Conservation (phyloP, 2,797 vertebrate species). For the Gambelia wislizenii region DNA sequence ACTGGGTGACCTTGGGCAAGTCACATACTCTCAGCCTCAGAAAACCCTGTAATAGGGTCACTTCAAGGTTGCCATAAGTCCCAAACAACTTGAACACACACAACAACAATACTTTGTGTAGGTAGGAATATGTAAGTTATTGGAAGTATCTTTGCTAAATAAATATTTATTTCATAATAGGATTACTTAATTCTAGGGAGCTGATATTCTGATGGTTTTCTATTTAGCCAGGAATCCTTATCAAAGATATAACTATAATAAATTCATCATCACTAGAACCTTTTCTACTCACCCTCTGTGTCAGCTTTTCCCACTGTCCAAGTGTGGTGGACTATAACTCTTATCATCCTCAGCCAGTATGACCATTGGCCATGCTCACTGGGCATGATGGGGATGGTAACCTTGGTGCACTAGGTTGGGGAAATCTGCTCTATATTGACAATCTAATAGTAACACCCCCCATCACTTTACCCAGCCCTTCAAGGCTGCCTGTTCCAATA, state of each 20-base stretch:
- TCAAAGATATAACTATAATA: not conserved
- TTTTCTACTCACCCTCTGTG: not conserved
- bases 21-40: no score
- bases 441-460: not conserved
- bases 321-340: not conserved
- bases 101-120: not conserved
- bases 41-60: no score
- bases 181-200: not conserved
- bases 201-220: not conserved
- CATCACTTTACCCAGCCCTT: not conserved
- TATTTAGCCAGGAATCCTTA: not conserved
- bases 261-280: not conserved
- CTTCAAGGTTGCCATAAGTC: no score
- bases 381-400: not conserved
- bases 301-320: not conserved
- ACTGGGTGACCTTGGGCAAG: no score
- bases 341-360: not conserved
- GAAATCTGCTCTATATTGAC: no score
- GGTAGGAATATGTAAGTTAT: no score
- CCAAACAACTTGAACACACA: no score
- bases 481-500: not conserved
- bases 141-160: not conserved
- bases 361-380: not conserved
- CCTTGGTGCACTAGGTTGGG: no score
- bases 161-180: not conserved